Conservation (phyloP, 1,140 invertebrate species). For the Drosophila burlai region DNA sequence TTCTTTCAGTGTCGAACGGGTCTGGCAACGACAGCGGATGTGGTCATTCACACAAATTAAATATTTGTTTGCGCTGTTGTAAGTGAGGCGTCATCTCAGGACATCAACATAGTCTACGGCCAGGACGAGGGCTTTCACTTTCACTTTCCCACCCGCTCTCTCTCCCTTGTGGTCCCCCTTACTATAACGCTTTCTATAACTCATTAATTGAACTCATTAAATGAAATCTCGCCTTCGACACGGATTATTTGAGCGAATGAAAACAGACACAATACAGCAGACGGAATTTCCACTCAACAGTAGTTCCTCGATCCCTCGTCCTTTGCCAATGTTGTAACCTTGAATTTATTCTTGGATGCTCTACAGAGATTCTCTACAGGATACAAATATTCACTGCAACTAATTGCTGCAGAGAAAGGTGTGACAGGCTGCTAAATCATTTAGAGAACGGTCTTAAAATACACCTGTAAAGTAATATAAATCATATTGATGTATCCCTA, state of each 20-base stretch:
- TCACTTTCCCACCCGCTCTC: background rate
- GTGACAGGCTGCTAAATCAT: too few relatives aligned
- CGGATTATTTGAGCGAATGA: constrained; percentile 3
- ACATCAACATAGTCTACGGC: constrained; percentile 25
- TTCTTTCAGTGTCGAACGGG: constrained; percentile 2
- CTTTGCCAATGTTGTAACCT: background rate
- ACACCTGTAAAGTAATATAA: background rate
- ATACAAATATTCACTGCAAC: background rate
- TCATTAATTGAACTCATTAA: too few relatives aligned
- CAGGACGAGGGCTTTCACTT: constrained; percentile 17
- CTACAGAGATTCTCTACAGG: background rate
- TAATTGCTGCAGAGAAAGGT: too few relatives aligned
- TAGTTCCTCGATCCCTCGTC: background rate
- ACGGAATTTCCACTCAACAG: background rate
- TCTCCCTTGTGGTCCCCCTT: background rate
- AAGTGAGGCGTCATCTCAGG: constrained; percentile 46
- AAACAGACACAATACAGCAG: constrained; percentile 29
- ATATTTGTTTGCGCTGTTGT: constrained; percentile 56
- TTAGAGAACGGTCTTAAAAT: background rate
- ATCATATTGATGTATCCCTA: background rate
- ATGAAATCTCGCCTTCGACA: too few relatives aligned
- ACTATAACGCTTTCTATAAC: constrained; percentile 4
- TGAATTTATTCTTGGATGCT: constrained; percentile 10
- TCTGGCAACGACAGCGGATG: constrained; percentile 52
- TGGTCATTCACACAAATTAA: background rate